Base-by-base conservation (phyloP, 2,797 vertebrate genomes). In the Oreortyx pictus region DNA sequence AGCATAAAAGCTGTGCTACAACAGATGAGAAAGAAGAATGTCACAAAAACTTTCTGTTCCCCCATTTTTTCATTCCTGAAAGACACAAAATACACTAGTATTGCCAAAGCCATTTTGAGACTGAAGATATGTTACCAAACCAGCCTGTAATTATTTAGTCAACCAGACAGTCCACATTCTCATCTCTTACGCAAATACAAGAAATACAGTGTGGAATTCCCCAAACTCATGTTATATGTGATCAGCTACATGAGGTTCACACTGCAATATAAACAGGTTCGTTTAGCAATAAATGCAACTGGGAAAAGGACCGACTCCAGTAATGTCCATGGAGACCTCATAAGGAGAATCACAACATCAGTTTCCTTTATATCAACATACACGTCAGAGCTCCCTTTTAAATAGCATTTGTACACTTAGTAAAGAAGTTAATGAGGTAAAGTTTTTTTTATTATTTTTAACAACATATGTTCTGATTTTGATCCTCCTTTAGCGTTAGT, bases 81-180 rank as follows among this genome's bases (percentile, higher is more conserved):
- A 90, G 46, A 67, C 47, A 65, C 43, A 60, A 78, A 66, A 46
- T 54, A 33, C 54, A 56, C 50, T 14, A 37, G 44, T 13, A 22
- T 66, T 20, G 0, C 71, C 27, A 18, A 56, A 61, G 11, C 31
- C 33, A 2, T 7, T 41, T 20, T 60, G 6, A 76, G 66, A 47
- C 0, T 1, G 17, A 72, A 71, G 24, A 19, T 19, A 43, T 43
- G 33, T 52, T 68, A 29, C 68, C 68, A 77, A 75, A 33, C 4
- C 43, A 43, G 61, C 16, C 71, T 41, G 52, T 31, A 66, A 49
- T 23, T 56, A 43, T 50, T 70, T 0, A 0, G 79, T 19, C 47
- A 66, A 89, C 54, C 0, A 73, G 92, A 60, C 37, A n/a, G 39
- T 93, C 95, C 85, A 71, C 95, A 84, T 96, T 96, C 92, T 89